Base-by-base conservation (phyloP, 2,888 invertebrate genomes). In the Odontomyia ornata region DNA sequence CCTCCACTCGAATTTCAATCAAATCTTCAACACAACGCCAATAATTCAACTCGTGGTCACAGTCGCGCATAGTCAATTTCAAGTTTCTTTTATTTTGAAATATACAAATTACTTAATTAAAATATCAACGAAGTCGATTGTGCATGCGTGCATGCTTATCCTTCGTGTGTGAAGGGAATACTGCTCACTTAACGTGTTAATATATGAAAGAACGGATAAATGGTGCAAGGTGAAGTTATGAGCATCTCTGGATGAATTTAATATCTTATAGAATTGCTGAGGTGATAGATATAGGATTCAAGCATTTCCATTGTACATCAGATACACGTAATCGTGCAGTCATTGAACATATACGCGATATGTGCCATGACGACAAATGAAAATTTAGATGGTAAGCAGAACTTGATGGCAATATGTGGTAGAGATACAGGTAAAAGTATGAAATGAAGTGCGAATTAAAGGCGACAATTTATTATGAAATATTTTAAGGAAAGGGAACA, bases 91-190 rank as follows among this genome's bases (percentile, higher is more conserved):
- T 65, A 65, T 77, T 78, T 75, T 78, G 79, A 80, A 79, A 79
- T 80, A 65, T 78, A 81, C 80, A 81, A 81, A 81, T 81, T 80
- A 80, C 80, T 81, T 80, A 81, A 81, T 81, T 81, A 81, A 81
- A 81, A 81, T 80, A 81, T 81, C 81, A 81, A 79, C 79, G 77
- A 43, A 67, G 36, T 76, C 67, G 67, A 76, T 76, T 76, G 76
- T 65, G 56, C 67, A 76, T 76, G 76, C 76, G 57, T 76, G 56
- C 67, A 21, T 52, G 23, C 18, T 28, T 46, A 46, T 18, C n/a
- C 18, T 21, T 1, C 69, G 7, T 21, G 7, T 46, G 25, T 18
- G 15, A 15, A 52, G 21, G 25, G 1, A 62, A 23, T 13, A 7
- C 62, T 5, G 23, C 25, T 36, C 9, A 21, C 25, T 36, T 36